A percentile compares a stretch with the other conserved stretches of the same genome.
Evolutionary conservation across 2,888 invertebrate species (phyloP).

Genomic region (Drosophila cognata): DNA sequence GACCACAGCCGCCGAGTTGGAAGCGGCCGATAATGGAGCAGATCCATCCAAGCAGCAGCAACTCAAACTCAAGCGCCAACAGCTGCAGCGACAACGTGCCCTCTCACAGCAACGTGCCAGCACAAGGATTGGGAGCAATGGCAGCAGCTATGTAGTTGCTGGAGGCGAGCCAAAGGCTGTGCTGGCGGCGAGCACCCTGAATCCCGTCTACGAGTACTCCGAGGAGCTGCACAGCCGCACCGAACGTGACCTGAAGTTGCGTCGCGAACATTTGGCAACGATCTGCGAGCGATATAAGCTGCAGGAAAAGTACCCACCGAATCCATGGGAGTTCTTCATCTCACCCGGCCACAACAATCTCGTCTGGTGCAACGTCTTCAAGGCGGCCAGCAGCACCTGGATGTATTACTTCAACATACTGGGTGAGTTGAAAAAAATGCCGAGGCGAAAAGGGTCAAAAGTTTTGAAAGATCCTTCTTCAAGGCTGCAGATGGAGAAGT

Average conservation of each 20-base stretch:
- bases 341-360: conserved; percentile 89
- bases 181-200: conserved; percentile 77
- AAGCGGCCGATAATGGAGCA: conserved; percentile 37
- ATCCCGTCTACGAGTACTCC: conserved; percentile 85
- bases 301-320: conserved; percentile 86
- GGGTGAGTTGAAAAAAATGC: conserved; percentile 85
- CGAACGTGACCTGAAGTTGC: conserved; percentile 86
- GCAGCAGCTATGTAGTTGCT: conserved; percentile 20
- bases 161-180: conserved; percentile 24
- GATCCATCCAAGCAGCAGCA: conserved; percentile 77
- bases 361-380: conserved; percentile 91
- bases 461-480: not conserved
- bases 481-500: not conserved
- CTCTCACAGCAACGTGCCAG: conserved; percentile 35
- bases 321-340: conserved; percentile 91
- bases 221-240: conserved; percentile 85
- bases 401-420: conserved; percentile 91
- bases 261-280: conserved; percentile 85
- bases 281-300: conserved; percentile 86
- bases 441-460: not conserved
- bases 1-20: conserved; percentile 54
- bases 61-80: conserved; percentile 66
- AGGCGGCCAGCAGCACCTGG: conserved; percentile 92
- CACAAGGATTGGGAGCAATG: conserved; percentile 15
- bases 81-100: conserved; percentile 52